phyloP scores from a whole-genome alignment of 2,797 vertebrate species.

The Syncerus caffer region DNA sequence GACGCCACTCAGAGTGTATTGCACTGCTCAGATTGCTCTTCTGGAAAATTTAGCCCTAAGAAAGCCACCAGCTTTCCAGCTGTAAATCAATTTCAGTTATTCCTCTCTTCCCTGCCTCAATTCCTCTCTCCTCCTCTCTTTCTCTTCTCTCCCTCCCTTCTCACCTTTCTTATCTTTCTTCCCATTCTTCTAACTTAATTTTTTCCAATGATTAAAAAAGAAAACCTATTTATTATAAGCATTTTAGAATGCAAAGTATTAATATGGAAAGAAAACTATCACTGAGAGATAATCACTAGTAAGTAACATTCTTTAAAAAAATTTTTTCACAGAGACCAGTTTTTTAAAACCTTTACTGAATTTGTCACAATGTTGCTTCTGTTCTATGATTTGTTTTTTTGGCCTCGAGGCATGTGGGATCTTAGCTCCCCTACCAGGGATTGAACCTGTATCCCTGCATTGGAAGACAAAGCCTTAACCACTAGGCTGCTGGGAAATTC shows the following conservation, averaged over 20 bases:
- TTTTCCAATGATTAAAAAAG: not conserved
- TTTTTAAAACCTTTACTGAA: not conserved
- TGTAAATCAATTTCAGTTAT: not conserved
- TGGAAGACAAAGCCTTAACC: not conserved
- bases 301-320: not conserved
- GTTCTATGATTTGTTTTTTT: not conserved
- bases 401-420: not conserved
- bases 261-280: not conserved
- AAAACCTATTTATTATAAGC: not conserved
- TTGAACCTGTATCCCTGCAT: not conserved
- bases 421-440: not conserved
- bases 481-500: not conserved
- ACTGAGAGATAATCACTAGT: not conserved
- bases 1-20: not conserved
- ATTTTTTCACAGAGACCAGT: not conserved
- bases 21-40: not conserved
- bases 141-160: not conserved
- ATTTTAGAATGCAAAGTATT: not conserved
- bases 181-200: not conserved
- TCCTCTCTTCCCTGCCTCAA: not conserved
- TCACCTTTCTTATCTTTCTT: not conserved
- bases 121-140: not conserved
- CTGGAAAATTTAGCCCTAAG: not conserved
- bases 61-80: not conserved
- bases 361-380: not conserved